Conservation (phyloP, 1,140 invertebrate species). For the Harpegnathos saltator region DNA sequence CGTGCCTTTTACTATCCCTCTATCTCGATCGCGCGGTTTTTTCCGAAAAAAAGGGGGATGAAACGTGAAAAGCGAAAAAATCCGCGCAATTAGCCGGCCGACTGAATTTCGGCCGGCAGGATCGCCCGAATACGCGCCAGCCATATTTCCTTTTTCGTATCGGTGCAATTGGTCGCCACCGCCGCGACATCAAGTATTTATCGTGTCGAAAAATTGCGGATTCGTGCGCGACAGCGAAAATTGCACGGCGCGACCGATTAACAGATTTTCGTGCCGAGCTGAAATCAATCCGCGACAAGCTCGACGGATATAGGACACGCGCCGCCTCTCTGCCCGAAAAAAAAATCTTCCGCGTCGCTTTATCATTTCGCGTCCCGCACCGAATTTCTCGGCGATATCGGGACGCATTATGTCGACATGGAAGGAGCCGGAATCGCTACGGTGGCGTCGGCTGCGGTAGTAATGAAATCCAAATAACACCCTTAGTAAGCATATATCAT, state of each 20-base stretch:
- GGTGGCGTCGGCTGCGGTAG: conserved; percentile 47
- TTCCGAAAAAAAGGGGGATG: not conserved
- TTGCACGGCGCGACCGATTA: conserved; percentile 41
- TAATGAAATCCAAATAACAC: conserved; percentile 78
- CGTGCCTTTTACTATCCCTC: conserved; percentile 26
- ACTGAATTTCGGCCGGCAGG: conserved; percentile 4
- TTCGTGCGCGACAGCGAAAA: conserved; percentile 11
- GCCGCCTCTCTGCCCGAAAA: not conserved
- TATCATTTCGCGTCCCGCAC: not conserved
- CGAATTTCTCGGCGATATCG: conserved; percentile 11
- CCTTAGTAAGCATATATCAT: conserved; percentile 73
- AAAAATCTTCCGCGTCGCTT: not conserved
- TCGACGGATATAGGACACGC: conserved; percentile 22
- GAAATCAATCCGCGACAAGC: conserved; percentile 30
- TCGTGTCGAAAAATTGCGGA: conserved; percentile 39
- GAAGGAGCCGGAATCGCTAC: not conserved
- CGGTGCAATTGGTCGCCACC: not conserved
- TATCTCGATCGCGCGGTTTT: conserved; percentile 33
- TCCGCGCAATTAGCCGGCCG: conserved; percentile 31
- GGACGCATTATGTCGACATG: conserved; percentile 4
- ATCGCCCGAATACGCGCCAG: not conserved
- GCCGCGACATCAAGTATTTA: conserved; percentile 50
- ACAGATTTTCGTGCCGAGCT: conserved; percentile 32
- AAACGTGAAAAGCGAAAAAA: conserved; percentile 1
- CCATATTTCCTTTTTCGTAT: conserved; percentile 44